A percentile compares a stretch with the other conserved stretches of the same genome.
Evolutionary conservation across 1,140 invertebrate species (phyloP).

Genomic region (Platyscapa corneri): DNA sequence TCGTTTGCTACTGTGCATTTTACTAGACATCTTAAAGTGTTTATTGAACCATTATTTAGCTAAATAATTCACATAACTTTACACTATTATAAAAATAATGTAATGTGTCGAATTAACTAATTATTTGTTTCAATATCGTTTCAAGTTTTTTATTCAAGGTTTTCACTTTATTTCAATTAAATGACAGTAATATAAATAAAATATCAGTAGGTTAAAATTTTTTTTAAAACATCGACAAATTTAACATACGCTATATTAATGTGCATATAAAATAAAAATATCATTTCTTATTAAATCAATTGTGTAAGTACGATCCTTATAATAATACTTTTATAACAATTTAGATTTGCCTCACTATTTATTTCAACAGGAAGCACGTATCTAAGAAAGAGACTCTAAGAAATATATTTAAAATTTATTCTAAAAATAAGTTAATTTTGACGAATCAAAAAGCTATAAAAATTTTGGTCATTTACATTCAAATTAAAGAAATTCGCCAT

Average conservation of each 20-base stretch:
- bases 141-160: not conserved
- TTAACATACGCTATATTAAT: not conserved
- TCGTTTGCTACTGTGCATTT: conserved; percentile 42
- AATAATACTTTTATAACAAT: no score
- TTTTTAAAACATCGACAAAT: no score
- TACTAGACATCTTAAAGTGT: conserved; percentile 34
- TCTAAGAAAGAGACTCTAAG: no score
- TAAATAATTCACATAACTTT: conserved; percentile 34
- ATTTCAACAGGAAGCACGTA: no score
- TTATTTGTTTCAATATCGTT: not conserved
- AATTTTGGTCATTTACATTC: no score
- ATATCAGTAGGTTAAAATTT: no score
- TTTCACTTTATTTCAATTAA: not conserved
- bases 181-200: no score
- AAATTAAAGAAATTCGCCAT: no score
- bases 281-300: not conserved
- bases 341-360: no score
- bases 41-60: conserved; percentile 14
- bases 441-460: no score
- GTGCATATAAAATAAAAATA: not conserved
- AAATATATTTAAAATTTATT: no score
- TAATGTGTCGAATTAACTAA: conserved; percentile 37
- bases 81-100: conserved; percentile 48
- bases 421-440: no score
- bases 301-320: not conserved